Conservation (phyloP, 1,140 invertebrate species). For the Aphelenchoides besseyi region DNA sequence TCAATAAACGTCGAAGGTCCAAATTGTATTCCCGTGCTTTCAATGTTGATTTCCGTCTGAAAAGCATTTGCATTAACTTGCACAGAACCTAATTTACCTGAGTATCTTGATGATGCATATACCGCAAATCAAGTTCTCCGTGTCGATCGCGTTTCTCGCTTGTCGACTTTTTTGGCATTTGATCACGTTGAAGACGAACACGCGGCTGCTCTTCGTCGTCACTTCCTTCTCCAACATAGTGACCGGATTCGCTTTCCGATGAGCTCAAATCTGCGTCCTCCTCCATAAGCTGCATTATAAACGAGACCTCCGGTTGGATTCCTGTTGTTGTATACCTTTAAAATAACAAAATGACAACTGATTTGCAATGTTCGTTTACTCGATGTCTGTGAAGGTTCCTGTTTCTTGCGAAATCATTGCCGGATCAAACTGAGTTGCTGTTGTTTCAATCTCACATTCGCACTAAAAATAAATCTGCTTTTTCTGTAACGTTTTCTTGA, state of each 20-base stretch:
- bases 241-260: neutral
- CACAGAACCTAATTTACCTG: neutral
- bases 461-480: neutral
- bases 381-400: constrained; percentile 12
- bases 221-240: neutral
- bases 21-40: neutral
- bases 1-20: constrained; percentile 7
- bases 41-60: neutral
- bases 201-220: neutral
- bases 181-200: constrained; percentile 1
- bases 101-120: neutral
- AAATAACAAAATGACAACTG: no score
- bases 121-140: neutral
- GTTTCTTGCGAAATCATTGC: constrained; percentile 3
- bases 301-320: constrained; percentile 53
- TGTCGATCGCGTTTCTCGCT: constrained; percentile 18
- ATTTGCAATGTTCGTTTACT: no score
- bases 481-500: constrained; percentile 15
- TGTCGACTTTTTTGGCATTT: constrained; percentile 2
- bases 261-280: constrained; percentile 23
- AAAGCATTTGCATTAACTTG: no score
- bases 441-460: constrained; percentile 18
- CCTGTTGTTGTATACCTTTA: constrained; percentile 35
- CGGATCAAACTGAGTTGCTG: constrained; percentile 12
- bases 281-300: constrained; percentile 36